Evolutionary conservation across 2,113 vertebrate genomes (phyloP), one percentile per base, ranked within the genome.

Genomic region (Heptranchias perlo): DNA sequence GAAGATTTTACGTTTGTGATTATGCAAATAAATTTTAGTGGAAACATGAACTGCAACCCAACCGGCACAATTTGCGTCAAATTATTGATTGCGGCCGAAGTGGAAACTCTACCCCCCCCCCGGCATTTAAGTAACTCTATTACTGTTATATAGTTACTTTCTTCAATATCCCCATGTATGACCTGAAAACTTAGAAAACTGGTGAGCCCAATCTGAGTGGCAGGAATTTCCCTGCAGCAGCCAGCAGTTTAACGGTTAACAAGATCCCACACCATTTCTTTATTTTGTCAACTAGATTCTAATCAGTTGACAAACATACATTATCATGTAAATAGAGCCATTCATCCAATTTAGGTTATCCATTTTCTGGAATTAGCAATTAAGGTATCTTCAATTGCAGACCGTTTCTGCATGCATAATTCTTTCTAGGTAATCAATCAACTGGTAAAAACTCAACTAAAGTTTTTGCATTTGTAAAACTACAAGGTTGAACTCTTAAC

Each of bases 321-420:
- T 95, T 69, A 95, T 69, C 13, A 49, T 95, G 65, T 95, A 95
- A 95, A 49, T 69, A 95, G 65, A 49, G 65, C 13, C 65, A 95
- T 69, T 52, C 65, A 73, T 95, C 93, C 94, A 67, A 73, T 73
- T 69, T 52, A 95, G 52, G 23, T 31, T 18, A 69, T 31, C 3
- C 47, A 69, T 95, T 95, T 69, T 95, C 64, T 95, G 94, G 64
- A 95, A 95, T 73, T 69, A 69, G 44, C 65, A 69, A 73, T 95
- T 95, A 52, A 52, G 39, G 65, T 52, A 95, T 52, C 64, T 49
- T 95, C 65, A 69, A 14, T 52, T 95, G 64, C 65, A 69, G 94
- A 14, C 47, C 47, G 52, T 35, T 95, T 73, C 94, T 49, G 64
- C 44, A 28, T 64, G 65, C 65, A 52, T 7, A 28, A 95, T 95